Evolutionary conservation across 92 coral and sea anemone genomes (phyloP).

Genomic region (Scolanthus callimorphus): DNA sequence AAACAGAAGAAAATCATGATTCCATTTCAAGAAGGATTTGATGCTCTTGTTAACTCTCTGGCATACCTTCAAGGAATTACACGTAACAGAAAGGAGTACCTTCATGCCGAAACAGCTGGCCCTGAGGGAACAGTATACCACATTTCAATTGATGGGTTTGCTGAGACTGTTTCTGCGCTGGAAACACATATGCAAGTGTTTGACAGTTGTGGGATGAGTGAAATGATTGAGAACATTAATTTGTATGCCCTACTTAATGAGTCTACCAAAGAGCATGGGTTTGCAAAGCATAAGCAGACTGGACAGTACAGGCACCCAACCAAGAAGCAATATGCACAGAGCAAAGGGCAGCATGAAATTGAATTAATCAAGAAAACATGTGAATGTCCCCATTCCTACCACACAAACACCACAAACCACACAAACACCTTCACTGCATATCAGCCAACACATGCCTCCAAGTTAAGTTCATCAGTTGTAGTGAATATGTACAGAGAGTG

Average conservation of each 20-base stretch:
- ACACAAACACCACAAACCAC: conserved; percentile 53
- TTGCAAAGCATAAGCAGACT: too few relatives aligned
- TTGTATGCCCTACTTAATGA: conserved; percentile 52
- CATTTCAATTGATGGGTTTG: conserved; percentile 33
- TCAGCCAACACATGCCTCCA: conserved; percentile 44
- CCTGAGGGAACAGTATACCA: conserved; percentile 31
- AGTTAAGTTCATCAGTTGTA: conserved; percentile 7
- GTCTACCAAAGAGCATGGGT: conserved; percentile 45
- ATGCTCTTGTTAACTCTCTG: conserved; percentile 28
- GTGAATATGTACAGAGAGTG: conserved; percentile 8
- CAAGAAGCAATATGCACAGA: conserved; percentile 30
- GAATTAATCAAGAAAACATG: conserved; percentile 49
- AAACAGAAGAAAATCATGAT: neutral
- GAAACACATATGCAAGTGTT: conserved; percentile 20
- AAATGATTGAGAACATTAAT: conserved; percentile 14
- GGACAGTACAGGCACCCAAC: conserved; percentile 59
- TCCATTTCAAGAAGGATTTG: conserved; percentile 34
- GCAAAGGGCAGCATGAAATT: conserved; percentile 41
- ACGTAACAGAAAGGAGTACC: conserved; percentile 8
- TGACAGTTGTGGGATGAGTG: conserved; percentile 8
- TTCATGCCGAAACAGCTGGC: conserved; percentile 13
- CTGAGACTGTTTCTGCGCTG: conserved; percentile 20
- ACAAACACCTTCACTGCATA: conserved; percentile 53
- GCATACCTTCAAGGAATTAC: conserved; percentile 24
- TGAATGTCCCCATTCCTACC: conserved; percentile 49